Conservation (phyloP, 2,797 vertebrate species). For the Podarcis lilfordi region DNA sequence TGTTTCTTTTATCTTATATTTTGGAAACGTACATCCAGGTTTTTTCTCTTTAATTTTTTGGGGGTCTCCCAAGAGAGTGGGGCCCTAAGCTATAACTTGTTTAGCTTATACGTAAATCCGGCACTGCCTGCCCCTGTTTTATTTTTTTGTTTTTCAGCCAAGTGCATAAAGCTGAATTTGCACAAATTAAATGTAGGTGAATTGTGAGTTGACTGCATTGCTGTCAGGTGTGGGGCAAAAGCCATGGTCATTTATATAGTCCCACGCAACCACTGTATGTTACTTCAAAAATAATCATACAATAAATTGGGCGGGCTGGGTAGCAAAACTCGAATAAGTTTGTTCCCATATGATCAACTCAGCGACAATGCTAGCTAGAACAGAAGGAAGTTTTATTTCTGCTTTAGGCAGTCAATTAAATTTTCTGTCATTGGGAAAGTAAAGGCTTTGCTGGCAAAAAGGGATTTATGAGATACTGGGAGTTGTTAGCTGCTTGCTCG, state of each 20-base stretch:
- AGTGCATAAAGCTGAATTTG: no score
- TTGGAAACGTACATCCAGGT: no score
- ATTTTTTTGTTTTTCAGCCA: no score
- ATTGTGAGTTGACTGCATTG: background rate
- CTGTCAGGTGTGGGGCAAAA: background rate
- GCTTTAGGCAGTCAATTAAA: constrained; percentile 41
- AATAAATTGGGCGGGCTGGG: background rate
- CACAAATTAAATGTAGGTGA: no score
- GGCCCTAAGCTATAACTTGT: no score
- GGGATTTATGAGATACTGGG: constrained; percentile 55
- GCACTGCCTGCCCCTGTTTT: no score
- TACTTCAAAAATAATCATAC: background rate
- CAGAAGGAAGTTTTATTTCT: background rate
- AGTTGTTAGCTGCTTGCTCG: constrained; percentile 38
- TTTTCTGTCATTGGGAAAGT: constrained; percentile 41
- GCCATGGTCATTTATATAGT: background rate
- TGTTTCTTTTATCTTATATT: no score
- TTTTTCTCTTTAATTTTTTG: no score
- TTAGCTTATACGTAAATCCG: no score
- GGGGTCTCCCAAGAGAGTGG: no score
- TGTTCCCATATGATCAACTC: background rate
- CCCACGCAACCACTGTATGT: background rate
- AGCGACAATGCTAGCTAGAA: background rate
- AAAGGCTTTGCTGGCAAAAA: constrained; percentile 28
- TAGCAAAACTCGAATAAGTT: background rate